Base-by-base conservation (phyloP, 2,797 vertebrate genomes). In the Cacajao melanocephalus region DNA sequence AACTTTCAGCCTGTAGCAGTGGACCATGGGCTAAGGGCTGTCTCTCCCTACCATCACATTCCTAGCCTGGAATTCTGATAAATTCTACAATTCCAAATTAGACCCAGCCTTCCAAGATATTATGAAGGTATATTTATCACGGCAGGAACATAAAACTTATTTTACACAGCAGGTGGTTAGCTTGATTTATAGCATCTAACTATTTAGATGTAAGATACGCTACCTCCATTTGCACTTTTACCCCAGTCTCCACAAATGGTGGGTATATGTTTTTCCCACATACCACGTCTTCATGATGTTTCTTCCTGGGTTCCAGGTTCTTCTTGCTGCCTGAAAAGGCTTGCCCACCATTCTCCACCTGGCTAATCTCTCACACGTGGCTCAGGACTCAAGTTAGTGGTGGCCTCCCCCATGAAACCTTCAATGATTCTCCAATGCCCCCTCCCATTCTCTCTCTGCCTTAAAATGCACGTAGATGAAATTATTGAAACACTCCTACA, bases 41-140 rank as follows among this genome's bases (percentile, higher is more conserved):
- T 88, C 41, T 86, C 11, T 72, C 2, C 4, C 70, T 24, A 58
- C 10, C 15, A 39, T 52, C 85, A 30, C 6, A 58, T 90, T 72
- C 88, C 73, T 78, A 94, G n/a, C 81, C 17, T 86, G 50, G 44
- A 96, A 97, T 76, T 90, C 30, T 70, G 84, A 33, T 52, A 82
- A 87, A 22, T 72, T 88, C 39, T 14, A 61, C 39, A 85, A 96
- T 86, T 91, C 75, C 10, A 79, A 70, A 78, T 58, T 83, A 48
- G 20, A 39, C 2, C 50, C 58, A 41, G 50, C 22, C n/a, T 73
- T 75, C 57, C 28, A 64, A 7, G 22, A 81, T 86, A 70, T 50
- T 79, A 83, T 61, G 46, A 83, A 75, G 72, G 28, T 79, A n/a
- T 30, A 83, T 80, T 96, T 93, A 26, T 86, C 64, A 82, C 83